Conservation (phyloP, 2,113 vertebrate genomes). For the Ophiodon elongatus region DNA sequence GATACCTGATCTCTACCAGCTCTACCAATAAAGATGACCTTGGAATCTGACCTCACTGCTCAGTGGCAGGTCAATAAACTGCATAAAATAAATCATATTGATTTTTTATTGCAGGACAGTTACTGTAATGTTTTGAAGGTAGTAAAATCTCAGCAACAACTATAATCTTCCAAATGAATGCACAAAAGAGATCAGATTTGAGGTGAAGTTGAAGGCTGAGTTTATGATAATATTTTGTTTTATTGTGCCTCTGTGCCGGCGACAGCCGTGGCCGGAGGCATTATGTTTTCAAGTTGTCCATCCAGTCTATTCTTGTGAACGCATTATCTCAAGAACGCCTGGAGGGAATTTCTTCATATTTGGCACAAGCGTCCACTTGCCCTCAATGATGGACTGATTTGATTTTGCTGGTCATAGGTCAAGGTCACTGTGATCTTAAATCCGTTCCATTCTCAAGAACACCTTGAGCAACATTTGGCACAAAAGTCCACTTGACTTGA, state of each 20-base stretch:
- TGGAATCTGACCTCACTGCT: constrained; percentile 19
- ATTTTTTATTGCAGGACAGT: background rate
- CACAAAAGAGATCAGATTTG: constrained; percentile 15
- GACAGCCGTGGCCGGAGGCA: background rate
- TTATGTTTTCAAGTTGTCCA: background rate
- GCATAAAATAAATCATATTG: background rate
- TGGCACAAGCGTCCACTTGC: background rate
- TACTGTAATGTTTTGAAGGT: constrained; percentile 2
- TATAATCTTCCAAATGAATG: background rate
- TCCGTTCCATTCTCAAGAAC: background rate
- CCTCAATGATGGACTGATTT: background rate
- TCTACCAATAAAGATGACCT: constrained; percentile 11
- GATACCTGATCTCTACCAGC: constrained; percentile 22
- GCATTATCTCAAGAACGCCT: background rate
- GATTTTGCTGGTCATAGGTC: background rate
- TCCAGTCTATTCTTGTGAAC: background rate
- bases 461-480: background rate
- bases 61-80: constrained; percentile 10
- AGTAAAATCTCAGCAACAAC: background rate
- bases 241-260: background rate
- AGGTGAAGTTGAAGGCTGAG: background rate
- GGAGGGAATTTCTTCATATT: background rate
- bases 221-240: background rate
- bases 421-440: background rate
- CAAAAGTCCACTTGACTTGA: background rate